These are phyloP conservation scores for Vanessa tameamea DNA, from an alignment of 1,140 invertebrate species.

Conservation along the genomic window DNA sequence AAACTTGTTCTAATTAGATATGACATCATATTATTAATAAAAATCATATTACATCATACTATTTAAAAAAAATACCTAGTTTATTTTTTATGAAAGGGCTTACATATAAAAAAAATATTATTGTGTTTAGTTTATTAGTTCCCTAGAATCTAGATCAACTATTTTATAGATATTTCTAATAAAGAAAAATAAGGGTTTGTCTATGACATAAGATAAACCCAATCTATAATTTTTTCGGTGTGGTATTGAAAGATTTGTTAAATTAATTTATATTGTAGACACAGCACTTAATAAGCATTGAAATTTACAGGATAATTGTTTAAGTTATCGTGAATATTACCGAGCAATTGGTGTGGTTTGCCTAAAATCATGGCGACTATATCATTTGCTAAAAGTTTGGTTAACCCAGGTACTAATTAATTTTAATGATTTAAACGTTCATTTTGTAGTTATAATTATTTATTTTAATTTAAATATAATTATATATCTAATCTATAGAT, in stretches of 20 bases:
- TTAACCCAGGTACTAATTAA: conserved; percentile 67
- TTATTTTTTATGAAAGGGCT: no score
- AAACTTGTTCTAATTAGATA: no score
- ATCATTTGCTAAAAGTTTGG: conserved; percentile 76
- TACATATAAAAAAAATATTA: no score
- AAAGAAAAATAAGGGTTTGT: not conserved
- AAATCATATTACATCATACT: no score
- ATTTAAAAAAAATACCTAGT: no score
- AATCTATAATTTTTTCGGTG: conserved; percentile 23
- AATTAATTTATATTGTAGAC: not conserved
- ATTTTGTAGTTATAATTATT: not conserved
- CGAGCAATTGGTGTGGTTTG: conserved; percentile 39
- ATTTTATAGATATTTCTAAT: not conserved
- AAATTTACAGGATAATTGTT: conserved; percentile 1
- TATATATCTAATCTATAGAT: not conserved
- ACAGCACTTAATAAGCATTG: not conserved
- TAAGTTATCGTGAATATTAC: conserved; percentile 2
- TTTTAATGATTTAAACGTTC: not conserved
- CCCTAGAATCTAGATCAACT: no score
- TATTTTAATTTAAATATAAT: not conserved
- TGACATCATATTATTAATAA: no score
- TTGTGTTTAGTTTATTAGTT: no score
- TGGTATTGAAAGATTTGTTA: conserved; percentile 17
- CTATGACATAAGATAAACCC: conserved; percentile 12
- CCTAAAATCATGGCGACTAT: conserved; percentile 64